Conservation (phyloP, 2,113 vertebrate genomes). For the Heterocephalus glaber region DNA sequence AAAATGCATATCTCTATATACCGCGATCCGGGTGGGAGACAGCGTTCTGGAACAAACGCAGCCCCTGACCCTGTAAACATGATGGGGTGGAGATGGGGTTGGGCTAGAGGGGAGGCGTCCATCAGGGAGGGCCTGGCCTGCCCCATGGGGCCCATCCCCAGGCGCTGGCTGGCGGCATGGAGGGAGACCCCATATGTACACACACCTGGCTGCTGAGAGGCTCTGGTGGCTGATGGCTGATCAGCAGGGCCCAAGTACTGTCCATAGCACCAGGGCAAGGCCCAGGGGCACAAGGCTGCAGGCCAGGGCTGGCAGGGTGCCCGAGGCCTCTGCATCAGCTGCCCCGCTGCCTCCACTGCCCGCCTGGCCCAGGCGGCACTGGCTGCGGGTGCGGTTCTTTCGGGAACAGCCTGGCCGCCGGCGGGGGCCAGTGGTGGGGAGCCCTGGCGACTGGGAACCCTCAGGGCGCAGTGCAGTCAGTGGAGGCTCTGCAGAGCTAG, state of each 20-base stretch:
- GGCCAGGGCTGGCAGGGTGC: constrained; percentile 32
- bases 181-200: constrained; percentile 75
- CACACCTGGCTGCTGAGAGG: constrained; percentile 74
- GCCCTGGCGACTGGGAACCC: constrained; percentile 90
- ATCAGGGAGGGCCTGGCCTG: constrained; percentile 56
- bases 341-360: constrained; percentile 61
- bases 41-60: constrained; percentile 93
- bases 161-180: constrained; percentile 45
- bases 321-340: not conserved
- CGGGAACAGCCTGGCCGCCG: constrained; percentile 97
- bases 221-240: constrained; percentile 2
- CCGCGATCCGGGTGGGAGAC: constrained; percentile 90
- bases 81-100: constrained; percentile 87
- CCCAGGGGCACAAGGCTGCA: constrained; percentile 50
- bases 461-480: constrained; percentile 91
- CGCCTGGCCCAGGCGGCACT: constrained; percentile 90
- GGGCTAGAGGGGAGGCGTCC: constrained; percentile 60
- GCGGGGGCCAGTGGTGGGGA: constrained; percentile 92
- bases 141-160: not conserved
- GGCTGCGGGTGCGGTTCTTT: constrained; percentile 95
- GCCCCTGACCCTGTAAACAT: constrained; percentile 88
- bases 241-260: constrained; percentile 67
- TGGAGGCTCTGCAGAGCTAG: constrained; percentile 92
- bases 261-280: constrained; percentile 66
- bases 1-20: constrained; percentile 98